Evolutionary conservation across 2,113 vertebrate genomes (phyloP).

Genomic region (Dipodomys ordii): DNA sequence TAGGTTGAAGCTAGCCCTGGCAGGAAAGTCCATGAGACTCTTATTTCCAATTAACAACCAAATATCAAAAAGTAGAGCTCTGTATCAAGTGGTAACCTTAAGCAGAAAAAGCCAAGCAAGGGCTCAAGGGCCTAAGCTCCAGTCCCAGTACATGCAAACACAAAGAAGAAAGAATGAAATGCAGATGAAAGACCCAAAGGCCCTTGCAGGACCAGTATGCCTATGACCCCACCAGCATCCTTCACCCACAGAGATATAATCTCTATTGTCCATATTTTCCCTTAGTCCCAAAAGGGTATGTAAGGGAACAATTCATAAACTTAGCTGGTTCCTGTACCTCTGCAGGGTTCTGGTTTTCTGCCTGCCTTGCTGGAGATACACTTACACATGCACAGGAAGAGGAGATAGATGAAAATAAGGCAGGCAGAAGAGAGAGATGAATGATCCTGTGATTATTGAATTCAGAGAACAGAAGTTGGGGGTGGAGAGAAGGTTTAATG

Average conservation of each 20-base stretch:
- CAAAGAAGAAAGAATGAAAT: too few species aligned
- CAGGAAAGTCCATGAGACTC: too few species aligned
- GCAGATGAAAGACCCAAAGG: background rate
- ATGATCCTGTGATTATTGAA: slow-evolving; percentile 54
- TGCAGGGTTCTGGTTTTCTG: slow-evolving; percentile 33
- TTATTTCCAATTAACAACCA: too few species aligned
- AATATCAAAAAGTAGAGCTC: too few species aligned
- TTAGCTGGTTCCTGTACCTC: background rate
- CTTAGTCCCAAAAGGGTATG: slow-evolving; percentile 6
- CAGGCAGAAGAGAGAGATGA: background rate
- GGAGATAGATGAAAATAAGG: slow-evolving; percentile 36
- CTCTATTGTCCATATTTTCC: background rate
- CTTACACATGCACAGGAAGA: slow-evolving; percentile 22
- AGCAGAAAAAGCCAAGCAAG: too few species aligned
- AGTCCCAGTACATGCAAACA: too few species aligned
- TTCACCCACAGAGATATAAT: background rate
- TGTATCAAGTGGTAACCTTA: too few species aligned
- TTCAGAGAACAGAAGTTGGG: slow-evolving; percentile 38
- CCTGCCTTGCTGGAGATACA: background rate
- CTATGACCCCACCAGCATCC: background rate
- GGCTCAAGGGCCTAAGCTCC: too few species aligned
- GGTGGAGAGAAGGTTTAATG: slow-evolving; percentile 24
- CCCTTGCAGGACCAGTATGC: background rate
- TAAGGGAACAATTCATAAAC: background rate
- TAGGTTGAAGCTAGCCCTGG: too few species aligned